phyloP scores from a whole-genome alignment of 2,888 invertebrate species.

The Lochmaea crataegi region DNA sequence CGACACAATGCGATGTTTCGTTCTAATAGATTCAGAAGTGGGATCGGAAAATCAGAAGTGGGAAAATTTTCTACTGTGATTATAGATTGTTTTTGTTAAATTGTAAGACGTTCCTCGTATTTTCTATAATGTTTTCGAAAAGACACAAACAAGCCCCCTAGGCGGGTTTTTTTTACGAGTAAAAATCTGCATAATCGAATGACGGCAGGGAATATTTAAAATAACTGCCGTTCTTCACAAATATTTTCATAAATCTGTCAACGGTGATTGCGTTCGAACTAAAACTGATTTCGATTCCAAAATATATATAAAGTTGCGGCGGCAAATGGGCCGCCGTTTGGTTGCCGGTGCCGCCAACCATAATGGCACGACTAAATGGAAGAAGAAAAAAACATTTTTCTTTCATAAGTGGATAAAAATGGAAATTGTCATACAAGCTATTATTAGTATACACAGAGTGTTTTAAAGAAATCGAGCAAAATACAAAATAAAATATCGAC shows the following conservation, averaged over 20 bases:
- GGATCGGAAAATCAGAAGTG: conserved; percentile 16
- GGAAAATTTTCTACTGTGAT: conserved; percentile 16
- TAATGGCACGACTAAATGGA: conserved; percentile 1
- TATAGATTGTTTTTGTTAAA: no score
- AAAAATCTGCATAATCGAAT: conserved; percentile 66
- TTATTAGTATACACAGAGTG: no score
- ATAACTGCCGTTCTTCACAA: conserved; percentile 65
- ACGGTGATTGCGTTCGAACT: conserved; percentile 62
- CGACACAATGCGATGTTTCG: conserved; percentile 8
- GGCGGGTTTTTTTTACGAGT: conserved; percentile 49
- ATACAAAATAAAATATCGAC: no score
- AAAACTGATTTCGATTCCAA: conserved; percentile 55
- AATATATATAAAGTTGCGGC: conserved; percentile 21
- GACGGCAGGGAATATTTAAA: conserved; percentile 66
- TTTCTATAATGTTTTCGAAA: conserved; percentile 27
- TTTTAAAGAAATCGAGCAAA: no score
- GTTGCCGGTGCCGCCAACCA: conserved; percentile 2
- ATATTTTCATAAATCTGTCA: conserved; percentile 68
- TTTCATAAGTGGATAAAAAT: conserved; percentile 25
- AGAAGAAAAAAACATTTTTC: conserved; percentile 5
- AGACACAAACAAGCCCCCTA: conserved; percentile 36
- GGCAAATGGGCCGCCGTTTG: conserved; percentile 3
- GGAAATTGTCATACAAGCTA: conserved; percentile 2
- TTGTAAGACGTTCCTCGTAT: conserved; percentile 24
- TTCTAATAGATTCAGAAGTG: conserved; percentile 13